Base-by-base conservation (phyloP, 1,140 invertebrate genomes). In the Lepidostoma basale region DNA sequence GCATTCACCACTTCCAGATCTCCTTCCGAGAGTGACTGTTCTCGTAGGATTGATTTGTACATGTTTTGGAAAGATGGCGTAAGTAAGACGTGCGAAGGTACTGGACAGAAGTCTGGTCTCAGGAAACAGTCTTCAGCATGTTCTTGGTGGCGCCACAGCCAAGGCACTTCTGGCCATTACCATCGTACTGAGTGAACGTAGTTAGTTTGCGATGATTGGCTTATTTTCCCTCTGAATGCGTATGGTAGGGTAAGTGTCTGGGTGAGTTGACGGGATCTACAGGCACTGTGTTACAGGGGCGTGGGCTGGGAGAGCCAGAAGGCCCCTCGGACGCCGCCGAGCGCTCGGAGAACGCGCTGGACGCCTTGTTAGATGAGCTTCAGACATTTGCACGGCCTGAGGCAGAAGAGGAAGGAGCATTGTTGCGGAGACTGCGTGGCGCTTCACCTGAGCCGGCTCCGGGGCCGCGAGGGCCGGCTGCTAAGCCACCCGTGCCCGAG, bases 351-450 rank as follows among this genome's bases (percentile, higher is more conserved):
- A 95, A 94, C 89, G 91, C 93, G 88, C 92, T 96, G 89, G 93
- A 96, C 89, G 91, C 92, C 89, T 81, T 96, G 89, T 80, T 96
- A 92, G 93, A 95, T 77, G 94, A 96, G 80, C 84, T 95, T 49
- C 92, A 95, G 78, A 94, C 92, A 8, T 94, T 94, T 78, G 88
- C 89, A 25, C 87, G 89, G 72, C 72, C 68, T 1, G 52, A 56
- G 16, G 75, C 58, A 76, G 83, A 81, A 76, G 90, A 86, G 90
- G 90, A 87, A 86, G 88, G 84, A 86, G 91, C 86, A 88, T 90
- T 87, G 86, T 87, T 87, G 77, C 90, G 86, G 77, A 89, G 89
- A 86, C 89, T 77, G 90, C 89, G 80, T 80, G 89, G 74, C n/a
- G 88, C 30, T 22, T 54, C 26, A 91, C 89, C 88, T 5, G 89